These are phyloP conservation scores for Coleophora flavipennella DNA, from an alignment of 2,888 invertebrate species.

Conservation along the genomic window DNA sequence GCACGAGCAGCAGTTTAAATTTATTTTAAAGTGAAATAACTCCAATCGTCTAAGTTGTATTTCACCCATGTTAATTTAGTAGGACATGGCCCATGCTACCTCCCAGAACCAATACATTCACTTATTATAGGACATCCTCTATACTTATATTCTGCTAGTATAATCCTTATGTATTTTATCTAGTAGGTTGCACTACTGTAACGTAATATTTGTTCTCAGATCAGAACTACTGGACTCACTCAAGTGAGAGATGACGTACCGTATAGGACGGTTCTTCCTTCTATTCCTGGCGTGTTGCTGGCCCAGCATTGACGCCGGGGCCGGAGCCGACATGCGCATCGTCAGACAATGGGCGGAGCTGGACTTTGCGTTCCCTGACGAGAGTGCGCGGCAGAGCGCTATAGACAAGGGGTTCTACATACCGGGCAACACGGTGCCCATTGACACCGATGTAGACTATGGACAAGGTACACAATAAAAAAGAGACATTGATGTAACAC, in stretches of 20 bases:
- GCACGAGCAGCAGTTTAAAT: too few relatives aligned
- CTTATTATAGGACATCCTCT: too few relatives aligned
- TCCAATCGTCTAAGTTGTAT: too few relatives aligned
- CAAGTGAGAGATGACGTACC: slow-evolving; percentile 56
- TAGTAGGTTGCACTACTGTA: too few relatives aligned
- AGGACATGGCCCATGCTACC: too few relatives aligned
- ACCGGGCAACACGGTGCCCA: slow-evolving; percentile 76
- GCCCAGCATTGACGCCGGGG: slow-evolving; percentile 44
- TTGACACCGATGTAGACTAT: slow-evolving; percentile 78
- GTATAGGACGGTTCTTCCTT: slow-evolving; percentile 55
- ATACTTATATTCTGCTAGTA: too few relatives aligned
- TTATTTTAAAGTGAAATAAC: too few relatives aligned
- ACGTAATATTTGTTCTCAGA: slow-evolving; percentile 41
- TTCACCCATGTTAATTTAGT: too few relatives aligned
- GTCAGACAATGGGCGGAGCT: slow-evolving; percentile 77
- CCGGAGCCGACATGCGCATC: slow-evolving; percentile 53
- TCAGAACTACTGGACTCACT: slow-evolving; percentile 42
- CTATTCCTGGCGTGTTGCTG: slow-evolving; percentile 61
- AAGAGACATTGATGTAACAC: too few relatives aligned
- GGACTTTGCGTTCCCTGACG: slow-evolving; percentile 76
- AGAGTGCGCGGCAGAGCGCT: slow-evolving; percentile 44
- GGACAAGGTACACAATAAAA: slow-evolving; percentile 65
- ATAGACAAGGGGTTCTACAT: slow-evolving; percentile 54
- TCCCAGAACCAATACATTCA: too few relatives aligned
- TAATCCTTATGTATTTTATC: too few relatives aligned